phyloP scores from a whole-genome alignment of 2,888 invertebrate genomes.

The Chydorus sphaericus region DNA sequence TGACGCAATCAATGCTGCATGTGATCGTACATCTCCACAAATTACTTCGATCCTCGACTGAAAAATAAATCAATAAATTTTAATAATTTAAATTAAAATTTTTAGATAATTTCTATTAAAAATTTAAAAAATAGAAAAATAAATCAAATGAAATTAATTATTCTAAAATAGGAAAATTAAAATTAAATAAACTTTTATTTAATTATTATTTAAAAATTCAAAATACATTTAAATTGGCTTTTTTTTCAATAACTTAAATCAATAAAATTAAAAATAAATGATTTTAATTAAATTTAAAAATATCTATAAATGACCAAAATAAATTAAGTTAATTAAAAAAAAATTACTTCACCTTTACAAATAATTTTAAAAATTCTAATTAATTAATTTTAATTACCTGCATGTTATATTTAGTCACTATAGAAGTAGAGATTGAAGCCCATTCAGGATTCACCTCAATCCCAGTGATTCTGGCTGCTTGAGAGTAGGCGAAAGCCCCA shows the following conservation, averaged over 20 bases:
- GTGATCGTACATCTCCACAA: conserved; percentile 41
- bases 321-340: too few species aligned
- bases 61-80: conserved; percentile 3
- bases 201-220: too few species aligned
- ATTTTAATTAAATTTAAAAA: too few species aligned
- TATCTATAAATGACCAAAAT: too few species aligned
- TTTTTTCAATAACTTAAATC: too few species aligned
- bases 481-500: conserved; percentile 36
- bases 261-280: too few species aligned
- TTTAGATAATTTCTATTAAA: conserved; percentile 24
- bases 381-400: conserved; percentile 24
- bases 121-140: conserved; percentile 39
- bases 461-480: conserved; percentile 28
- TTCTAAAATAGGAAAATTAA: too few species aligned
- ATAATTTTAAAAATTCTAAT: too few species aligned
- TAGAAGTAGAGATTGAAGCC: conserved; percentile 43
- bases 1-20: conserved; percentile 36
- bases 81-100: too few species aligned
- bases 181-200: too few species aligned
- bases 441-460: conserved; percentile 53
- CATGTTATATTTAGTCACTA: conserved; percentile 36
- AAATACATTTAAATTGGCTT: too few species aligned
- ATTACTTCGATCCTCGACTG: conserved; percentile 38
- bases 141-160: too few species aligned
- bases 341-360: not conserved